A percentile compares a stretch with the other conserved stretches of the same genome.
These are phyloP conservation scores for Oncorhynchus keta DNA, from an alignment of 2,113 vertebrate species.

Conservation along the genomic window DNA sequence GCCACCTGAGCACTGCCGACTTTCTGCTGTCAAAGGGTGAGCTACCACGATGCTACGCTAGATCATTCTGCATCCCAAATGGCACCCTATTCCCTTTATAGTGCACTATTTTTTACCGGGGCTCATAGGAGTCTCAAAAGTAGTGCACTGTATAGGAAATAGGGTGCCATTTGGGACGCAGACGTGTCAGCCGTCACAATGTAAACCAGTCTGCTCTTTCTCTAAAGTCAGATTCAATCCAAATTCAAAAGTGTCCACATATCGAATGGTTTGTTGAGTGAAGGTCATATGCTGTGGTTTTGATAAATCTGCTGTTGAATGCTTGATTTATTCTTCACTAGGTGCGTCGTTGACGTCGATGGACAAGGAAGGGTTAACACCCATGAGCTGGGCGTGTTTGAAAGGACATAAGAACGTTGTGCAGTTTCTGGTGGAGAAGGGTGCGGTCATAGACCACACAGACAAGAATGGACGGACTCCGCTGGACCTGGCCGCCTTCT, in stretches of 20 bases:
- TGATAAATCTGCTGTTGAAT: too few relatives aligned
- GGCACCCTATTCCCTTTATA: too few relatives aligned
- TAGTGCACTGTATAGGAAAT: too few relatives aligned
- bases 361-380: constrained; percentile 94
- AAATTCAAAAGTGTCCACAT: too few relatives aligned
- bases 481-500: constrained; percentile 94
- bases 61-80: background rate
- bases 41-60: background rate
- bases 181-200: too few relatives aligned
- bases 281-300: too few relatives aligned
- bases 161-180: too few relatives aligned
- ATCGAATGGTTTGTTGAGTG: background rate
- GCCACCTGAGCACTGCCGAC: constrained; percentile 90
- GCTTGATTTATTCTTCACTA: constrained; percentile 46
- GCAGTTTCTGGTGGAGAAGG: constrained; percentile 90
- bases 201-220: too few relatives aligned
- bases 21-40: constrained; percentile 93
- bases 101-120: too few relatives aligned
- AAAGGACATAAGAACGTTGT: constrained; percentile 94
- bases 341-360: constrained; percentile 86
- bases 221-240: too few relatives aligned
- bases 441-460: constrained; percentile 89
- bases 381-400: constrained; percentile 95
- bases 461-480: constrained; percentile 96
- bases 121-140: too few relatives aligned